Base-by-base conservation (phyloP, 2,888 invertebrate species). In the Melanotus villosus region DNA sequence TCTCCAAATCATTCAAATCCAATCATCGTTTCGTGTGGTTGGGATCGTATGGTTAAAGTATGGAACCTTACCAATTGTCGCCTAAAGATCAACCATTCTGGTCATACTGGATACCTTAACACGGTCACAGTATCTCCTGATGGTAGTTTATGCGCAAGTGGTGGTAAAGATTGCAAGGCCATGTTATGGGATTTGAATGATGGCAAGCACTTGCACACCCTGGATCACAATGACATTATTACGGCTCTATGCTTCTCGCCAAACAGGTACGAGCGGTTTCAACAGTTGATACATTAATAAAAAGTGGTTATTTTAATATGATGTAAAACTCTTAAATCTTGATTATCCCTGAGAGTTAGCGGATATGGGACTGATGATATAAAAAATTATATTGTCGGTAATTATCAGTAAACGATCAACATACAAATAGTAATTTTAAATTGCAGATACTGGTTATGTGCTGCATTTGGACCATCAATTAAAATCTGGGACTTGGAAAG, bases 401-500 rank as follows among this genome's bases (percentile, higher is more conserved):
- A 26, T 5, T 26, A 26, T 26, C 26, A 5, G 26, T 5, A 26
- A 26, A 26, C n/a, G n/a, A 5, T 26, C 38, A 62, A 64, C 32
- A 65, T 14, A 6, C 30, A 0, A 4, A 4, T 50, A 12, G 14
- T 10, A 12, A 26, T 5, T 10, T 30, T 52, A n/a, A 0, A 16
- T 18, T 12, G 4, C 58, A 84, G 84, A 83, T 99, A 99, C 84
- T 99, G 99, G 99, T 90, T 99, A 75, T 99, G 99, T 86, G 99
- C 98, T 82, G 99, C 99, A 18, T 98, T 96, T 81, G 99, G 99
- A 79, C 96, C 98, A 74, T 94, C 94, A 79, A 98, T 99, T 85
- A 98, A 98, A 88, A 99, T 99, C 84, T 99, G 99, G 99, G 99
- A 99, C 89, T 90, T 99, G 86, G 99, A 99, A 88, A 97, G 96